Conservation (phyloP, 2,888 invertebrate species). For the Elysia crispata region DNA sequence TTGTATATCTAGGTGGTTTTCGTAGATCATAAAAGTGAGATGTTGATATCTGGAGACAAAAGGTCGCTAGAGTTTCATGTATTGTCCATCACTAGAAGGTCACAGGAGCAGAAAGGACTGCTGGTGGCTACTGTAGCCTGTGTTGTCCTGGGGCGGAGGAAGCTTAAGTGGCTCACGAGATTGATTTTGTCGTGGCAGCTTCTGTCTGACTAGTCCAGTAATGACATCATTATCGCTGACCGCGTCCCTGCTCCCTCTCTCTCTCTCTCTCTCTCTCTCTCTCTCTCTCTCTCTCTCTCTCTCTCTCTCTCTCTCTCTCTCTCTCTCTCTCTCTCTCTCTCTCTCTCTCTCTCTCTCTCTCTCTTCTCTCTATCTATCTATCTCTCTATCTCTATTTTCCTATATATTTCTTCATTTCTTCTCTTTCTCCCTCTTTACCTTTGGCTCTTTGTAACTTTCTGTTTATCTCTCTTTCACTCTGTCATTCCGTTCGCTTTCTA, state of each 20-base stretch:
- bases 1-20: too few relatives aligned
- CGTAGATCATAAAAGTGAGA: too few relatives aligned
- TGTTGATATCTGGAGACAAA: too few relatives aligned
- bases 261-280: neutral
- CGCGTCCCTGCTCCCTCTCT: neutral
- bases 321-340: conserved; percentile 23
- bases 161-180: too few relatives aligned
- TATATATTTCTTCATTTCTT: neutral
- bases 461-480: neutral
- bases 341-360: conserved; percentile 12
- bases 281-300: conserved; percentile 7
- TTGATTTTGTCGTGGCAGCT: too few relatives aligned
- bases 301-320: conserved; percentile 20
- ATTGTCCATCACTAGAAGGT: too few relatives aligned
- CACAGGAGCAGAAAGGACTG: too few relatives aligned
- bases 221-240: neutral
- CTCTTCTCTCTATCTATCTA: neutral
- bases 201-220: too few relatives aligned
- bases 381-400: neutral
- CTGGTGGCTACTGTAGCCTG: too few relatives aligned
- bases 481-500: too few relatives aligned
- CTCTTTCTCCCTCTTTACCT: neutral
- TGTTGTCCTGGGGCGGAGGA: too few relatives aligned
- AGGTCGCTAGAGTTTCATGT: too few relatives aligned
- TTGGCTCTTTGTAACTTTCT: neutral